Evolutionary conservation across 2,797 vertebrate species (phyloP).

Genomic region (Ambastaia sidthimunki): DNA sequence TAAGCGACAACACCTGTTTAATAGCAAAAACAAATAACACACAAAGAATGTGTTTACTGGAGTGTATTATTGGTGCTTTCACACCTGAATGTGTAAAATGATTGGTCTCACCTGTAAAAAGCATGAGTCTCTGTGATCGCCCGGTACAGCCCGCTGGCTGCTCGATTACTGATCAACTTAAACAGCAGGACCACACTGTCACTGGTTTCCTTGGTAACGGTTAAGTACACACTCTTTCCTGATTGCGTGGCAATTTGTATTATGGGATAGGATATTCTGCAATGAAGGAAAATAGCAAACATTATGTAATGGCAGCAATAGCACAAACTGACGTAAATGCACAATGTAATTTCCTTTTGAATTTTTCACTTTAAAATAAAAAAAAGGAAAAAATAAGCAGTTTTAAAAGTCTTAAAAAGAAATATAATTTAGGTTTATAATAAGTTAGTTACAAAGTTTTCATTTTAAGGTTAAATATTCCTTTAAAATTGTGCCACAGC

Average conservation of each 20-base stretch:
- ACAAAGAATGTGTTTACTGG: background rate
- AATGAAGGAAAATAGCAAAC: background rate
- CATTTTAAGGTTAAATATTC: too few relatives aligned
- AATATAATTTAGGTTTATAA: too few relatives aligned
- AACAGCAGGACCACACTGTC: conserved; percentile 94
- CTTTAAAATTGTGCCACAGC: background rate
- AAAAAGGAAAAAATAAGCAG: too few relatives aligned
- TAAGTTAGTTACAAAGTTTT: too few relatives aligned
- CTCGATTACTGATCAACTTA: conserved; percentile 95
- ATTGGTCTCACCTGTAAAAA: conserved; percentile 89
- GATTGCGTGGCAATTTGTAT: conserved; percentile 99
- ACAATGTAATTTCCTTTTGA: background rate
- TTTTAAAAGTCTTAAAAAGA: too few relatives aligned
- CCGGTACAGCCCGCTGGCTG: conserved; percentile 94
- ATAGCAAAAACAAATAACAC: background rate
- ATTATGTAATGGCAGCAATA: background rate
- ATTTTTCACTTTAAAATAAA: too few relatives aligned
- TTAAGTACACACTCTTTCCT: conserved; percentile 95
- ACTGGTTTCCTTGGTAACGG: conserved; percentile 91
- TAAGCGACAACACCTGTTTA: background rate
- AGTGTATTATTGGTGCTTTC: background rate
- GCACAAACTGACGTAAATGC: background rate
- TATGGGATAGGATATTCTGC: conserved; percentile 92
- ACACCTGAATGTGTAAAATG: background rate
- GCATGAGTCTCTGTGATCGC: conserved; percentile 98